Evolutionary conservation across 1,140 invertebrate genomes (phyloP).

Genomic region (Aleiodes sp.): DNA sequence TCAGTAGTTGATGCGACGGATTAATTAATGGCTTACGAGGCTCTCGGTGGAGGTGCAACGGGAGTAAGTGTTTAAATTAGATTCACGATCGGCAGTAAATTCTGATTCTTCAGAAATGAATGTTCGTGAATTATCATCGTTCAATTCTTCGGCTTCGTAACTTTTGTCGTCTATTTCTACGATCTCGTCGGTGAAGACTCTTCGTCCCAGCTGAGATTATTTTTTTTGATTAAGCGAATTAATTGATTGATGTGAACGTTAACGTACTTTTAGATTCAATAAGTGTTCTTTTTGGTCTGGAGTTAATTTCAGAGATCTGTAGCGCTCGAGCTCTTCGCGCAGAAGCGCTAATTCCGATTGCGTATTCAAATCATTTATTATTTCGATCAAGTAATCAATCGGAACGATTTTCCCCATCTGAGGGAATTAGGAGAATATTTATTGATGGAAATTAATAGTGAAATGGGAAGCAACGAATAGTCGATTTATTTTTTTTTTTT

Average conservation of each 20-base stretch:
- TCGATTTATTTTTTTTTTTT: not conserved
- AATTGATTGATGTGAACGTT: not conserved
- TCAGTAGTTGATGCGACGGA: too few relatives aligned
- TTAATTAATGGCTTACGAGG: not conserved
- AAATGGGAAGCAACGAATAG: not conserved
- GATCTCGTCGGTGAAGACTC: conserved; percentile 1
- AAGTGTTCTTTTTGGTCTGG: conserved; percentile 45
- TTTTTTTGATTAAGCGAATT: conserved; percentile 12
- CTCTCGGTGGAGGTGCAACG: not conserved
- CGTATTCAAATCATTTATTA: conserved; percentile 44
- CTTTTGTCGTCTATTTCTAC: not conserved
- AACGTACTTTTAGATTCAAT: not conserved
- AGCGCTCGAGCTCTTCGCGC: conserved; percentile 45
- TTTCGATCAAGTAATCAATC: conserved; percentile 47
- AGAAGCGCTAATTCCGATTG: conserved; percentile 45
- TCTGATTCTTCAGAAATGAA: not conserved
- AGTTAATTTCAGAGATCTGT: conserved; percentile 48
- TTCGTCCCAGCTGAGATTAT: not conserved
- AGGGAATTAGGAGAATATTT: conserved; percentile 14
- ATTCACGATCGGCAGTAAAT: not conserved
- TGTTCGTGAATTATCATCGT: not conserved
- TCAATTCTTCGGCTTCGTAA: not conserved
- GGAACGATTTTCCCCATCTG: conserved; percentile 46
- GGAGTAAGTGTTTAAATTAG: not conserved
- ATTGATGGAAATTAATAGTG: not conserved